phyloP scores from a whole-genome alignment of 1,140 invertebrate genomes.

The Hestina assimilis region DNA sequence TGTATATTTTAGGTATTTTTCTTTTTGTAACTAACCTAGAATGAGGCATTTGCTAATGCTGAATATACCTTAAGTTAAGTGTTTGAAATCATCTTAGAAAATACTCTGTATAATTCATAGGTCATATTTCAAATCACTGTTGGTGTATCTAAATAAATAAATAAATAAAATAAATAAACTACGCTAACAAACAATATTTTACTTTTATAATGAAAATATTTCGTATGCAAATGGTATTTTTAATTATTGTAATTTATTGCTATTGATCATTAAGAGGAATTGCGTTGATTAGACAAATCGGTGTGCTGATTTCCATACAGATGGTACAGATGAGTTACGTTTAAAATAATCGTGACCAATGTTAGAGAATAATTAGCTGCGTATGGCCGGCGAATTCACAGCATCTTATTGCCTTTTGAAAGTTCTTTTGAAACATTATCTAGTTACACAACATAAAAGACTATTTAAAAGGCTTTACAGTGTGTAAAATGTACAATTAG shows the following conservation, averaged over 20 bases:
- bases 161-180: too few species aligned
- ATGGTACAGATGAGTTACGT: slow-evolving; percentile 37
- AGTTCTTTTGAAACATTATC: slow-evolving; percentile 52
- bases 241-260: slow-evolving; percentile 31
- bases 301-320: slow-evolving; percentile 29
- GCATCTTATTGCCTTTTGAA: slow-evolving; percentile 67
- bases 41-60: too few species aligned
- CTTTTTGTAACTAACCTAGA: too few species aligned
- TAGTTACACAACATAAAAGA: slow-evolving; percentile 40
- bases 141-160: too few species aligned
- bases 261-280: slow-evolving; percentile 20
- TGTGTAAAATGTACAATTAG: not conserved
- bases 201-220: not conserved
- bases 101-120: too few species aligned
- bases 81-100: too few species aligned
- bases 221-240: slow-evolving; percentile 1
- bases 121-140: too few species aligned
- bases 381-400: slow-evolving; percentile 58
- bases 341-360: slow-evolving; percentile 65
- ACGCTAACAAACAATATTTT: not conserved
- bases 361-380: slow-evolving; percentile 61
- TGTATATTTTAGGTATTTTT: too few species aligned
- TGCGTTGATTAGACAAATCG: slow-evolving; percentile 34
- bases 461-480: not conserved
- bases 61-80: too few species aligned